These are phyloP conservation scores for Tinamus major DNA, from an alignment of 2,797 vertebrate species.

Conservation along the genomic window DNA sequence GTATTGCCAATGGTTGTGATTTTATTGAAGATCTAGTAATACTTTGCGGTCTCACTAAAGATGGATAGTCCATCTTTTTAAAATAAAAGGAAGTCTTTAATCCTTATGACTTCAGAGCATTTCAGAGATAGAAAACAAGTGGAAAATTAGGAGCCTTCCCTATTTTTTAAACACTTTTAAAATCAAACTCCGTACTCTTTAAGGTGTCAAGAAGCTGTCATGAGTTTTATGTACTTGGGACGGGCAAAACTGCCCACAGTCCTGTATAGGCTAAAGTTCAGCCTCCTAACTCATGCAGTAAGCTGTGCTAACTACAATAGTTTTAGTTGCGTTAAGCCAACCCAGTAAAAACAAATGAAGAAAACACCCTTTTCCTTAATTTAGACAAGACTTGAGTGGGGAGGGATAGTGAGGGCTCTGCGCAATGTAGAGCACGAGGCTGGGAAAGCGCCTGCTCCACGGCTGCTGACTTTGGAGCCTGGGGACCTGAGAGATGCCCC, in stretches of 20 bases:
- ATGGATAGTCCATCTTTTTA: neutral
- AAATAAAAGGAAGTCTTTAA: neutral
- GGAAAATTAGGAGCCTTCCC: neutral
- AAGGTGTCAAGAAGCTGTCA: neutral
- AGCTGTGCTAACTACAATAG: neutral
- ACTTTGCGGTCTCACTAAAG: neutral
- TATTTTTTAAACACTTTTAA: neutral
- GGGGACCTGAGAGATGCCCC: conserved; percentile 66
- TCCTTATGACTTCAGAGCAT: neutral
- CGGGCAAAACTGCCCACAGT: neutral
- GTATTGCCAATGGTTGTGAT: rapidly evolving
- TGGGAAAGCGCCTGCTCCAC: conserved; percentile 45
- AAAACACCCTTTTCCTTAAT: neutral
- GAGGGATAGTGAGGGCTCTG: neutral
- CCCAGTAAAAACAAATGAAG: neutral
- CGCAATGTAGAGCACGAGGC: neutral
- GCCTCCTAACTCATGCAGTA: neutral
- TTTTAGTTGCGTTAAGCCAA: neutral
- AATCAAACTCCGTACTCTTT: neutral
- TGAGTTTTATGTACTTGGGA: neutral
- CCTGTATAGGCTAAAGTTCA: neutral
- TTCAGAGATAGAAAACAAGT: neutral
- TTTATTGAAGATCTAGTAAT: neutral
- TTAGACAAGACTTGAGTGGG: neutral
- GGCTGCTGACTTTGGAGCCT: conserved; percentile 30